phyloP scores from a whole-genome alignment of 2,888 invertebrate genomes.

The Amblyteles armatorius region DNA sequence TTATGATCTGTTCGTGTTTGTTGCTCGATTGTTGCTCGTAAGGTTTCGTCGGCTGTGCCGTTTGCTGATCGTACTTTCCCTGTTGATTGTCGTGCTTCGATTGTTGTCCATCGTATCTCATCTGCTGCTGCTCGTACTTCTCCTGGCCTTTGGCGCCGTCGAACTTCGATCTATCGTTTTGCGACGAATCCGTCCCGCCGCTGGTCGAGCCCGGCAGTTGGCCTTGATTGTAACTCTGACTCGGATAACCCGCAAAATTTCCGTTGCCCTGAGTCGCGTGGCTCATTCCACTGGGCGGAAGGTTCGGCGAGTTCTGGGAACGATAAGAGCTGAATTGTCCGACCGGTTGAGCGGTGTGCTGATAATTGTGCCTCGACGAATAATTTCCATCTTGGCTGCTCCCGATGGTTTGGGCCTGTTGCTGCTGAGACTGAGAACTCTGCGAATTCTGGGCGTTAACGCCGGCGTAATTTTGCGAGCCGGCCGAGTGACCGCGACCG shows the following conservation, averaged over 20 bases:
- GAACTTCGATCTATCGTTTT: conserved; percentile 75
- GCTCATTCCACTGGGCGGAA: conserved; percentile 55
- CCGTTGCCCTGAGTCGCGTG: conserved; percentile 44
- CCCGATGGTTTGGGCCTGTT: conserved; percentile 37
- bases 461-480: conserved; percentile 70
- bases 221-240: conserved; percentile 76
- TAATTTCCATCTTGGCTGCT: conserved; percentile 74
- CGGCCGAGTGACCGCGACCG: conserved; percentile 77
- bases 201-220: conserved; percentile 65
- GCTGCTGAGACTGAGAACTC: conserved; percentile 69
- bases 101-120: conserved; percentile 75
- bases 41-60: conserved; percentile 70
- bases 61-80: conserved; percentile 71
- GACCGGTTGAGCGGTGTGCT: conserved; percentile 58
- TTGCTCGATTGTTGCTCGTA: conserved; percentile 75
- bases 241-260: conserved; percentile 69
- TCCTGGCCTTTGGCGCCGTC: conserved; percentile 74
- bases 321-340: conserved; percentile 67
- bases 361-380: conserved; percentile 69
- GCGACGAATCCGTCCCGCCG: conserved; percentile 61
- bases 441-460: conserved; percentile 61
- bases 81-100: conserved; percentile 75
- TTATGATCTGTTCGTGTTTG: conserved; percentile 72
- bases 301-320: conserved; percentile 76
- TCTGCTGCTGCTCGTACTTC: conserved; percentile 77